A percentile compares a stretch with the other conserved stretches of the same genome.
Conservation (phyloP, 2,888 invertebrate species). For the Pantelozetes paolii region DNA sequence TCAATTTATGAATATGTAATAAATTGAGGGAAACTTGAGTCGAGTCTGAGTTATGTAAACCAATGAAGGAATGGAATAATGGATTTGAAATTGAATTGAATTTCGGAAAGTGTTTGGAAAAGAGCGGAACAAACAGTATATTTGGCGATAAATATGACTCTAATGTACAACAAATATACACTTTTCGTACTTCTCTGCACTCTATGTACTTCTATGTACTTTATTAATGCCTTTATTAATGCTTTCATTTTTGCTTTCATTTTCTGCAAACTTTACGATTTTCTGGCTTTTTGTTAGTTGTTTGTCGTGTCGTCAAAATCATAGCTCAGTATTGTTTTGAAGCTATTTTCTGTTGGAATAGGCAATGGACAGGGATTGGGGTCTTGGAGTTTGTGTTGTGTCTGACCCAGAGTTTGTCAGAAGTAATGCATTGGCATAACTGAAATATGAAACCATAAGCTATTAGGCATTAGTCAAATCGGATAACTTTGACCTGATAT, state of each 20-base stretch:
- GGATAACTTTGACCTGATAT: constrained; percentile 29
- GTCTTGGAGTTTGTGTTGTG: background rate
- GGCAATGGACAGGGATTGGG: background rate
- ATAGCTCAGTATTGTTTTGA: constrained; percentile 17
- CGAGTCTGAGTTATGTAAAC: constrained; percentile 13
- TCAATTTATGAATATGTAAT: constrained; percentile 8
- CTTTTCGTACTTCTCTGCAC: no score
- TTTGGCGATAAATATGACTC: constrained; percentile 1
- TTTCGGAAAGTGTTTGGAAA: background rate
- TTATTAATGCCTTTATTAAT: background rate
- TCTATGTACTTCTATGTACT: no score
- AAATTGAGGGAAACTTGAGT: background rate
- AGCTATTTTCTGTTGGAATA: background rate
- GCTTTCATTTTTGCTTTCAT: background rate
- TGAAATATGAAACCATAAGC: constrained; percentile 27
- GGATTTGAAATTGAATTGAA: background rate
- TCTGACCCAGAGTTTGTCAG: constrained; percentile 23
- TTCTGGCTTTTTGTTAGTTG: constrained; percentile 14
- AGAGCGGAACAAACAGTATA: constrained; percentile 28
- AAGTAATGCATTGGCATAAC: constrained; percentile 27
- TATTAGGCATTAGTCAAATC: constrained; percentile 31
- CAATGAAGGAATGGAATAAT: background rate
- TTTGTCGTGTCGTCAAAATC: constrained; percentile 9
- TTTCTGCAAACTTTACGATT: no score
- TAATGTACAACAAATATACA: constrained; percentile 26